Evolutionary conservation across 1,140 invertebrate species (phyloP), one percentile per base, ranked within the genome.

Genomic region (Leptinotarsa defecta): DNA sequence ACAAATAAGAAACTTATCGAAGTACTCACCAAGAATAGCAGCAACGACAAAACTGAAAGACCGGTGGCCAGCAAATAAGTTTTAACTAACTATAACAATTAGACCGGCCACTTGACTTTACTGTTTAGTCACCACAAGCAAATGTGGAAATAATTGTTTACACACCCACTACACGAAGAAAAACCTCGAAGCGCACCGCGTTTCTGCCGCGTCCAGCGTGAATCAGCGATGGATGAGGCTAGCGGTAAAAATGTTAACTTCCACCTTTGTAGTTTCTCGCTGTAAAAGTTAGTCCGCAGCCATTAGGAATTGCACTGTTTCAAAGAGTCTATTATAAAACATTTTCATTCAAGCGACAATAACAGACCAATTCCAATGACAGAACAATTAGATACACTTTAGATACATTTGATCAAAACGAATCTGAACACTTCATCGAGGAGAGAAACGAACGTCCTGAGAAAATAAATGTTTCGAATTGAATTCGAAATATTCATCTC

Each of bases 111-210:
- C 52, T 57, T 57, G n/a, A 57, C 52, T 57, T 57, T 17, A 57
- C 52, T 57, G 15, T 57, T 57, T 57, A 57, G 52, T 57, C 52
- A 57, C 13, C 52, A 13, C 15, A 57, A 5, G 52, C n/a, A 57
- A 57, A 57, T 57, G 52, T 57, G 52, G 52, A 57, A 57, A 57
- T 57, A 57, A 57, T 57, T 57, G 52, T 57, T 57, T 57, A 57
- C 52, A 57, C 52, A 57, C 52, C 52, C 52, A 57, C 52, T 57
- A 57, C 17, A 4, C 13, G 4, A 57, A 19, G n/a, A 19, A 19
- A 57, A 57, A 57, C 52, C 52, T 57, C 52, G 52, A 57, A 19
- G 52, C n/a, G 15, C 52, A 57, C 52, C 52, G n/a, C 34, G 34
- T 43, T 43, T 43, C 34, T 43, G 34, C 34, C 34, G 34, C 34